A percentile compares a stretch with the other conserved stretches of the same genome.
phyloP scores from a whole-genome alignment of 2,113 vertebrate species.

The Hipposideros armiger region DNA sequence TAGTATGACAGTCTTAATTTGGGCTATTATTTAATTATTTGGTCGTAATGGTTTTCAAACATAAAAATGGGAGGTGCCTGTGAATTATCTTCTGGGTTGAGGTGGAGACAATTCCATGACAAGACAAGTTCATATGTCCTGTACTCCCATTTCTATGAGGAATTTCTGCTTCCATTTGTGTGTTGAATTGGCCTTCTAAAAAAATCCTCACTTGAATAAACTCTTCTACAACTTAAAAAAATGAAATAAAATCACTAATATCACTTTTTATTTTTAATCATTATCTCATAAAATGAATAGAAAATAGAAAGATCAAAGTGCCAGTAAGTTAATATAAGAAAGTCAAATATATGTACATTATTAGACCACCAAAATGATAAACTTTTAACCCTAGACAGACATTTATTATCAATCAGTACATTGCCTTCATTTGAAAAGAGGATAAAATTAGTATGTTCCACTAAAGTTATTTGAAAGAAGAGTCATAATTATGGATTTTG shows the following conservation, averaged over 20 bases:
- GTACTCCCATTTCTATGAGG: background rate
- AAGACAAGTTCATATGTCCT: background rate
- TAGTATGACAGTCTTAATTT: background rate
- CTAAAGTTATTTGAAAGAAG: background rate
- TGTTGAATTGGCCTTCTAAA: background rate
- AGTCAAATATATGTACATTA: background rate
- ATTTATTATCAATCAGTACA: background rate
- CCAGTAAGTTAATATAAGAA: background rate
- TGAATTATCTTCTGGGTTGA: background rate
- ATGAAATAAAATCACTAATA: background rate
- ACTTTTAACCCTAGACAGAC: background rate
- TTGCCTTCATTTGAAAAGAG: background rate
- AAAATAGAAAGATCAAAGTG: background rate
- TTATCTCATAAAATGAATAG: background rate
- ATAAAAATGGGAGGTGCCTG: background rate
- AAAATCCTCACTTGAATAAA: background rate
- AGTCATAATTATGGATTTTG: background rate
- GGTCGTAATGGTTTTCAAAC: background rate
- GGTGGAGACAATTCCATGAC: background rate
- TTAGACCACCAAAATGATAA: background rate
- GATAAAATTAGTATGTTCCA: background rate
- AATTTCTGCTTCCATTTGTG: background rate
- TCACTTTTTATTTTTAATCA: background rate
- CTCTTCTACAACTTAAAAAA: background rate
- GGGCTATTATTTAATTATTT: background rate